Evolutionary conservation across 35 echinoderm and acorn worm species (phyloP), one percentile per base, ranked within the genome.

Genomic region (Chiridota heheva): DNA sequence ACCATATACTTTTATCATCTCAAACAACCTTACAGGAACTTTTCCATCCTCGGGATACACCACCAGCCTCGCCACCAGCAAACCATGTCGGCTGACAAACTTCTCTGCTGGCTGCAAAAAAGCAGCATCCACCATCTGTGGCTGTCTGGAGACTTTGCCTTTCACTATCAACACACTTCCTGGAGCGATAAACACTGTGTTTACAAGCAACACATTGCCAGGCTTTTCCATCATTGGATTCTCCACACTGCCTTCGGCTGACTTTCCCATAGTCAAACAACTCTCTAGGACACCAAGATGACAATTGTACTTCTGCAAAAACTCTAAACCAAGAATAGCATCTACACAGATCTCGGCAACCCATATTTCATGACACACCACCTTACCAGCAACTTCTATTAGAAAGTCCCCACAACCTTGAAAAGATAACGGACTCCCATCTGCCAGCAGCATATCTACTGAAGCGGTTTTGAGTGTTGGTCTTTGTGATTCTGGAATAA

Each of bases 271-370:
- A 37, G 62, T 60, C n/a, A 78, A 37, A 15, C 15, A 60, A 15
- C 75, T 57, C 35, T n/a, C 46, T n/a, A 40, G 36, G 8, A 78
- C 53, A 62, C 62, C 53, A 17, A 78, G 62, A 29, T 5, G 22
- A 40, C 75, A 78, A 2, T 17, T 1, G 29, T 78, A 57, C 29
- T 41, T 59, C 33, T 48, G 5, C 17, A 76, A 13, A 36, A 76
- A 76, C 42, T 76, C 72, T 12, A 76, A 28, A 15, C 72, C 72
- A n/a, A n/a, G n/a, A n/a, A n/a, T n/a, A n/a, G n/a, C n/a, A n/a
- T n/a, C n/a, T n/a, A n/a, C n/a, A n/a, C n/a, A n/a, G n/a, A n/a
- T n/a, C n/a, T n/a, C n/a, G n/a, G n/a, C n/a, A n/a, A n/a, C n/a
- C n/a, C n/a, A n/a, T n/a, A n/a, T n/a, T n/a, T n/a, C n/a, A n/a